Percentiles rank a stretch among this genome's conserved stretches.
Conservation (phyloP, 2,113 vertebrate species). For the Eubucco bourcierii region DNA sequence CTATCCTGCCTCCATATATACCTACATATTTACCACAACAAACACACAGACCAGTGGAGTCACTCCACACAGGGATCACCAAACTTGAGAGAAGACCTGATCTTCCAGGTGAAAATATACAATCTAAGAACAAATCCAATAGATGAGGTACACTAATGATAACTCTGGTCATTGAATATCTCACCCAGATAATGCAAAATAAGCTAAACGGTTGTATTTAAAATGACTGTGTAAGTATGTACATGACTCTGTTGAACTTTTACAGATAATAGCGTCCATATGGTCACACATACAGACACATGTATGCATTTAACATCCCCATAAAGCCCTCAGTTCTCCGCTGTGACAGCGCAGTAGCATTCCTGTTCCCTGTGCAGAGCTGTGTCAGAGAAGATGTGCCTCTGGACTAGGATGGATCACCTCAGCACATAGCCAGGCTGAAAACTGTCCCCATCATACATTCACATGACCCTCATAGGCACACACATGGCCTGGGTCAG, state of each 20-base stretch:
- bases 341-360: not conserved
- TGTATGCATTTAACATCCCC: not conserved
- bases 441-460: not conserved
- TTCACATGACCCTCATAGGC: not conserved
- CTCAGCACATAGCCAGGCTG: not conserved
- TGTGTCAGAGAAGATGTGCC: not conserved
- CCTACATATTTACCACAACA: accelerated
- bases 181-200: not conserved
- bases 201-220: not conserved
- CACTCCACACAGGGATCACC: not conserved
- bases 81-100: not conserved
- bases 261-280: not conserved
- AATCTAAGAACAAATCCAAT: not conserved
- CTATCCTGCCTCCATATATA: not conserved
- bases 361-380: not conserved
- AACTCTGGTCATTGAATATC: not conserved
- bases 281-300: not conserved
- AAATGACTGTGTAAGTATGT: not conserved
- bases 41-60: not conserved
- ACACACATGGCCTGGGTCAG: not conserved
- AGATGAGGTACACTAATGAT: not conserved
- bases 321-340: not conserved
- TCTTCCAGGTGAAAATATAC: not conserved
- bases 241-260: not conserved
- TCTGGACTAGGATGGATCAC: not conserved